phyloP scores from a whole-genome alignment of 2,113 vertebrate species.

The Kryptolebias marmoratus region DNA sequence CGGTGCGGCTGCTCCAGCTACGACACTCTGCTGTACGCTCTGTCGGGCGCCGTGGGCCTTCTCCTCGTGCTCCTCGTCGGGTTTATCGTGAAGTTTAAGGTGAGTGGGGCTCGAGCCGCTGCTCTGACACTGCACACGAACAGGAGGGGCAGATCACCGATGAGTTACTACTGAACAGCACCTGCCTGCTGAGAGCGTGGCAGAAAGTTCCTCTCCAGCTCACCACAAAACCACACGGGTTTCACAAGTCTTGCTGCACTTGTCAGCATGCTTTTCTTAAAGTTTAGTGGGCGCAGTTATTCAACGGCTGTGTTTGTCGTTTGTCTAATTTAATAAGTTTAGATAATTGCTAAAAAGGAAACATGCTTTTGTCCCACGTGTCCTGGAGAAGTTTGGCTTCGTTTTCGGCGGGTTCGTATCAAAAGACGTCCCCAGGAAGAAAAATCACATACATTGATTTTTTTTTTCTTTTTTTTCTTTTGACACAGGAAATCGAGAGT shows the following conservation, averaged over 20 bases:
- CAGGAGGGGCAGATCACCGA: neutral
- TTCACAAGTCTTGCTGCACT: conserved; percentile 40
- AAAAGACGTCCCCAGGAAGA: neutral
- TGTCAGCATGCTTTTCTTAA: conserved; percentile 23
- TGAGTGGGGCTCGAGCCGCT: conserved; percentile 44
- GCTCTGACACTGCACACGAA: neutral
- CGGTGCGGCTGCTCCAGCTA: conserved; percentile 61
- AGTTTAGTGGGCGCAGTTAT: neutral
- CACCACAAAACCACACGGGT: conserved; percentile 57
- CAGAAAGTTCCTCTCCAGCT: conserved; percentile 36
- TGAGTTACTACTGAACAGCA: neutral
- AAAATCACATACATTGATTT: conserved; percentile 43
- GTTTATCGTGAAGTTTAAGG: conserved; percentile 21
- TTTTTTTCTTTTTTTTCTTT: too few species aligned
- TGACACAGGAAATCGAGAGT: conserved; percentile 53
- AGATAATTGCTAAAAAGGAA: neutral
- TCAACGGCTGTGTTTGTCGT: neutral
- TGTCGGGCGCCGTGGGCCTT: conserved; percentile 58
- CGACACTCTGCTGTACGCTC: conserved; percentile 58
- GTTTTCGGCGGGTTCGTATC: neutral
- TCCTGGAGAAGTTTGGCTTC: neutral
- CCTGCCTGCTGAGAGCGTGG: conserved; percentile 35
- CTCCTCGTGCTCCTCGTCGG: conserved; percentile 55
- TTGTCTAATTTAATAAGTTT: neutral
- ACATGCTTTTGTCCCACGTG: neutral